A percentile compares a stretch with the other conserved stretches of the same genome.
Conservation (phyloP, 2,888 invertebrate species). For the Volucella bombylans region DNA sequence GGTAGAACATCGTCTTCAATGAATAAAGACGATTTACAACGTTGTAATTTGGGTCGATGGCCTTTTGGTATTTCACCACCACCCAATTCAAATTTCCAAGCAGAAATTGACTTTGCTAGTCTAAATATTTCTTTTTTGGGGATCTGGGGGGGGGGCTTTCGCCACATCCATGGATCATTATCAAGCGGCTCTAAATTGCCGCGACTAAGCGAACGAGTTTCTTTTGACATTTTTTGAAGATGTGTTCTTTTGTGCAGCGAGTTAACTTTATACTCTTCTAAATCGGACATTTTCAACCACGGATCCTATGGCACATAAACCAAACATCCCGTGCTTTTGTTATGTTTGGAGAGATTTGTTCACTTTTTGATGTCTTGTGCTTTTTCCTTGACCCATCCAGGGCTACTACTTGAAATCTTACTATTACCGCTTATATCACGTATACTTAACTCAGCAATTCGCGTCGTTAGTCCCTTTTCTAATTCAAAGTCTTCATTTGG, state of each 20-base stretch:
- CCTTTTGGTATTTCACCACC: constrained; percentile 63
- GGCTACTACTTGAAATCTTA: constrained; percentile 7
- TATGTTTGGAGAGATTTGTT: constrained; percentile 82
- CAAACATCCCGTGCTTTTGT: constrained; percentile 80
- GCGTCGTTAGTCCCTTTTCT: too few relatives aligned
- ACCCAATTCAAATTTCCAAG: constrained; percentile 76
- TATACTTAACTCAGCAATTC: constrained; percentile 35
- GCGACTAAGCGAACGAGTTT: too few relatives aligned
- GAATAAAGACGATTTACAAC: too few relatives aligned
- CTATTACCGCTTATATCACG: constrained; percentile 16
- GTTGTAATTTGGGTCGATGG: too few relatives aligned
- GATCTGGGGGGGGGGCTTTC: constrained; percentile 72
- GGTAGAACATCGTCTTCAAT: too few relatives aligned
- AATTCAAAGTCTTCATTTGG: constrained; percentile 78
- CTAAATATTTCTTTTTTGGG: constrained; percentile 75
- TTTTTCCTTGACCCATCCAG: constrained; percentile 51
- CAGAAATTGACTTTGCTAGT: constrained; percentile 77
- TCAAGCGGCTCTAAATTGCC: too few relatives aligned
- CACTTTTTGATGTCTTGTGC: constrained; percentile 80
- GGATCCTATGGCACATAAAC: constrained; percentile 81
- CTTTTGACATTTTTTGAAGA: too few relatives aligned
- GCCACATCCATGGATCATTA: too few relatives aligned
- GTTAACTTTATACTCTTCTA: too few relatives aligned
- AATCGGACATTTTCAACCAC: too few relatives aligned
- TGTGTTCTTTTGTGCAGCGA: too few relatives aligned